Evolutionary conservation across 1,140 invertebrate genomes (phyloP), one percentile per base, ranked within the genome.

Genomic region (Achatina immaculata): DNA sequence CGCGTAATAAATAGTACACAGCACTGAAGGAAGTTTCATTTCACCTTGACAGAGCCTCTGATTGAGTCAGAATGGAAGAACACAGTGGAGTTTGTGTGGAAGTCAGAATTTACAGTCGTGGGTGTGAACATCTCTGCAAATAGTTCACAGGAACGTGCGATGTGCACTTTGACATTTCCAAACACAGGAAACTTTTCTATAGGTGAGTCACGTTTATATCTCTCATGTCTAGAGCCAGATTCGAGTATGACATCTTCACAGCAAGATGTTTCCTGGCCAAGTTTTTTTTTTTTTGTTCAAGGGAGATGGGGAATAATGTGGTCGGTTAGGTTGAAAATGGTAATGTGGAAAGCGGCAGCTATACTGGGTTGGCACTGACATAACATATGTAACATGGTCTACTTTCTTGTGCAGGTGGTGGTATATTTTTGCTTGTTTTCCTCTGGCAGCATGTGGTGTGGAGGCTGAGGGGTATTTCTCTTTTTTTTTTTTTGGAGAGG

Each of bases 161-260:
- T 48, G 7, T 78, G 65, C 76, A 78, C 58, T 78, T 66, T 78
- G 62, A 68, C 76, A 66, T 78, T 78, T 78, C 62, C 58, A 40
- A 48, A 36, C 58, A 31, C 58, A 45, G 76, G 76, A 78, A 68
- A 55, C 34, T 78, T 78, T 62, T 28, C 34, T 34, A 78, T 78
- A 43, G 58, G 76, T 78, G 76, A 78, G 76, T 68, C 76, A 76
- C n/a, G 31, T 74, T 45, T 74, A 11, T 51, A 62, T 3, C 58
- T 19, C 28, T 19, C 16, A 6, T 31, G 9, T 28, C 58, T 4
- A 31, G n/a, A 9, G 19, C 28, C n/a, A 31, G 4, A 31, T 62
- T 62, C 31, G 7, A 6, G 6, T 62, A 31, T 62, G 51, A 55
- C 51, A 34, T n/a, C 31, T 62, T 62, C n/a, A 62, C 28, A 2